Evolutionary conservation across 2,797 vertebrate genomes (phyloP).

Genomic region (Hephaestus fuliginosus): DNA sequence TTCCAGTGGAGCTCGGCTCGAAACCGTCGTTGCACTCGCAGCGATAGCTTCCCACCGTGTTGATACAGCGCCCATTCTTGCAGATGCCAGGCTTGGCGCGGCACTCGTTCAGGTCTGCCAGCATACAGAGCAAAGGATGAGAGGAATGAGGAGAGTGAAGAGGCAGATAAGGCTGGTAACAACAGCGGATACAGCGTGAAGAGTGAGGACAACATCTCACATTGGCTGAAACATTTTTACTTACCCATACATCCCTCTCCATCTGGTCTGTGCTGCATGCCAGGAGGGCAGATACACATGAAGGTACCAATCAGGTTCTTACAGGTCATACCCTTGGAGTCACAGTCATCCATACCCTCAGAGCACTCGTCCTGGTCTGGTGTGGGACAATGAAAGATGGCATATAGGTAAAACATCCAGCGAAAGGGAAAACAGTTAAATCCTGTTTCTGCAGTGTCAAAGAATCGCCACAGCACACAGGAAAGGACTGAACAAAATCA

Average conservation of each 20-base stretch:
- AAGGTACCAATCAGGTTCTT: constrained; percentile 97
- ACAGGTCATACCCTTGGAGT: constrained; percentile 92
- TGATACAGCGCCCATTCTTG: constrained; percentile 92
- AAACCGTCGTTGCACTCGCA: constrained; percentile 95
- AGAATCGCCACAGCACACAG: background rate
- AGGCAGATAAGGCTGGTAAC: background rate
- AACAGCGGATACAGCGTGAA: background rate
- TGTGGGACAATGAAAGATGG: background rate
- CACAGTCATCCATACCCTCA: constrained; percentile 91
- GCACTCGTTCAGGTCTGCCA: constrained; percentile 94
- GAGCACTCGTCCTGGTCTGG: constrained; percentile 95
- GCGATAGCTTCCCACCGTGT: constrained; percentile 92
- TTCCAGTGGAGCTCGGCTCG: constrained; percentile 89
- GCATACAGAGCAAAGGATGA: constrained; percentile 24
- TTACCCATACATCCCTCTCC: constrained; percentile 95
- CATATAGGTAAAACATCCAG: background rate
- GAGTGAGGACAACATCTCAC: background rate
- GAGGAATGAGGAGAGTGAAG: constrained; percentile 6
- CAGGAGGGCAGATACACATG: constrained; percentile 92
- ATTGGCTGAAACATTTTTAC: constrained; percentile 1
- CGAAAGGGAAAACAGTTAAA: background rate
- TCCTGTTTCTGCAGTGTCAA: background rate
- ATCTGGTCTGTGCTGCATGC: constrained; percentile 90
- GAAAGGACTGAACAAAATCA: background rate
- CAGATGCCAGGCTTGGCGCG: constrained; percentile 91